Base-by-base conservation (phyloP, 2,113 vertebrate species). In the Gymnobelideus leadbeateri region DNA sequence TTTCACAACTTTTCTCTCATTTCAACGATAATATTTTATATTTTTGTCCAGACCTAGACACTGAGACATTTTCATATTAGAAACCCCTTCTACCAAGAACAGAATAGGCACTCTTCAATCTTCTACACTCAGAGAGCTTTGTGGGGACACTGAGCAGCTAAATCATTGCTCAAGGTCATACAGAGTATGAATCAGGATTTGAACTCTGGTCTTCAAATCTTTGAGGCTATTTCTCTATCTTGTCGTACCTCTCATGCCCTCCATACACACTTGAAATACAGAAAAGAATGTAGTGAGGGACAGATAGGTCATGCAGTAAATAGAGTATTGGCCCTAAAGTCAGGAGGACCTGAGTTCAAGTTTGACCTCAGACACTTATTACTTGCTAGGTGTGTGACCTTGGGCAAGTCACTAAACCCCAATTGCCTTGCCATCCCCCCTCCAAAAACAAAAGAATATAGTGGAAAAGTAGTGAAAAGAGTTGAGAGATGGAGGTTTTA, bases 61-160 rank as follows among this genome's bases (percentile, higher is more conserved):
- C 94, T 90, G 52, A 68, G 24, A 93, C 61, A 55, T 92, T 61
- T 96, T 94, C 3, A 49, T 77, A 9, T 52, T 61, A 90, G 94
- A 84, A 96, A 14, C 4, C 4, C 54, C 90, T 57, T 25, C 46
- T 89, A 91, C 54, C 54, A 96, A 96, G 92, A 68, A 31, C 91
- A n/a, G 23, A 2, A 92, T 43, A 77, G 5, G 16, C 2, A 43
- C 6, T 77, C 5, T 43, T 77, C 68, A 77, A 77, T 43, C 57
- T 14, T 77, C 16, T 16, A n/a, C 31, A n/a, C 31, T 77, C 21
- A 77, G 68, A 77, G 6, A 77, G 16, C 16, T 43, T 8, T n/a
- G 16, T 43, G 6, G 8, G 16, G 3, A 43, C 5, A 77, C 16
- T n/a, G 16, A 77, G 7, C 1, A 77, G 16, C 0, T n/a, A 77